Conservation (phyloP, 2,113 vertebrate genomes). For the Pachyramphus minor region DNA sequence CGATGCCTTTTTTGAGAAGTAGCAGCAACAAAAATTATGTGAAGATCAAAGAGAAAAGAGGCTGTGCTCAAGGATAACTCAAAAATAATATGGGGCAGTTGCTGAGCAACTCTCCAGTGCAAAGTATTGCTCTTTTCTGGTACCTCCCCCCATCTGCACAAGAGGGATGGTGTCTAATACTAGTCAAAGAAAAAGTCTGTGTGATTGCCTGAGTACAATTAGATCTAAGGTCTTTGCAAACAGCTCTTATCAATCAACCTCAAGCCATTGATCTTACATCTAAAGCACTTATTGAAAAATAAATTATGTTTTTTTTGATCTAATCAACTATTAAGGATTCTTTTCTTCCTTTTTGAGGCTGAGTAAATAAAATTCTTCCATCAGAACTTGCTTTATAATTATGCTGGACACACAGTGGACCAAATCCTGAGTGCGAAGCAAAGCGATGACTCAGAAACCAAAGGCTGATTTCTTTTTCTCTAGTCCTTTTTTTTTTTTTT, state of each 20-base stretch:
- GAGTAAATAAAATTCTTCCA: conserved; percentile 18
- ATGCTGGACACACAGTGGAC: conserved; percentile 12
- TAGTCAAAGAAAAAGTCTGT: neutral
- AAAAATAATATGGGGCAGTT: conserved; percentile 15
- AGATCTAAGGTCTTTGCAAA: conserved; percentile 32
- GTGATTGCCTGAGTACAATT: conserved; percentile 19
- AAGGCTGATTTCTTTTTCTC: neutral
- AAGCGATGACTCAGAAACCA: neutral
- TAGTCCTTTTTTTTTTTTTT: neutral
- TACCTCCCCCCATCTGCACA: neutral
- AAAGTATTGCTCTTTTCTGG: neutral
- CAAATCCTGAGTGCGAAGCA: neutral
- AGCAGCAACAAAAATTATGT: neutral
- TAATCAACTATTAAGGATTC: conserved; percentile 20
- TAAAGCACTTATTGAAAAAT: conserved; percentile 42
- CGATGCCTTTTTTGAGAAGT: neutral
- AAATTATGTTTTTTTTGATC: conserved; percentile 13
- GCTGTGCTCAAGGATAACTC: neutral
- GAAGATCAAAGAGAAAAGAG: conserved; percentile 54
- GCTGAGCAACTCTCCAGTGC: conserved; percentile 30
- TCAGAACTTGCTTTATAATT: conserved; percentile 39
- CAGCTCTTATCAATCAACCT: conserved; percentile 11
- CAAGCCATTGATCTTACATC: conserved; percentile 54
- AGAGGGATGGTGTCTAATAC: neutral
- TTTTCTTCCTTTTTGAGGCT: neutral